Conservation (phyloP, 2,113 vertebrate species). For the Oncorhynchus gorbuscha region DNA sequence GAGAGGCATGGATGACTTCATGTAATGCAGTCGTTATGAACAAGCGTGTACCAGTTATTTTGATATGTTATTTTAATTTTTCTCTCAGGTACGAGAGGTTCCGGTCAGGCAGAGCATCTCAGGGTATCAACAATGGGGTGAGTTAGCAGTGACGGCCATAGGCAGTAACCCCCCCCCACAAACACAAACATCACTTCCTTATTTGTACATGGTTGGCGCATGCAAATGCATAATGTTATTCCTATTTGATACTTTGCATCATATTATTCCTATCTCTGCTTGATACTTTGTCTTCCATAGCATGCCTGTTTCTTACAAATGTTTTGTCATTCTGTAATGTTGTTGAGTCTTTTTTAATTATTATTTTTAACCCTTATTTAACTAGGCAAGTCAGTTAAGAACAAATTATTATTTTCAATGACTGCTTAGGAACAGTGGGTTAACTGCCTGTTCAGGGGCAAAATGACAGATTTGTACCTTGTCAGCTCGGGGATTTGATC, state of each 20-base stretch:
- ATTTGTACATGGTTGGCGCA: not conserved
- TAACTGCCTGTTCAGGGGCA: too few species aligned
- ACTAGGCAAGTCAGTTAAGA: too few species aligned
- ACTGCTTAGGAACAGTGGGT: too few species aligned
- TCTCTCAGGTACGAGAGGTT: slow-evolving; percentile 87
- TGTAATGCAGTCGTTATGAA: too few species aligned
- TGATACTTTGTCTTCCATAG: not conserved
- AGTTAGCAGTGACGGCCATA: slow-evolving; percentile 58
- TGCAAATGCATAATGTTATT: not conserved
- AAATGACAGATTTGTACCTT: too few species aligned
- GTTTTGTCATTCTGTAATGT: not conserved
- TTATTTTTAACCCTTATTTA: too few species aligned
- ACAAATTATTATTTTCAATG: too few species aligned
- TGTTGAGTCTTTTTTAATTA: too few species aligned
- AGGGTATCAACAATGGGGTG: slow-evolving; percentile 90
- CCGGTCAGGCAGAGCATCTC: slow-evolving; percentile 82
- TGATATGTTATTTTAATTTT: not conserved
- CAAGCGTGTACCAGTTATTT: not conserved
- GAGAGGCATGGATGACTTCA: too few species aligned
- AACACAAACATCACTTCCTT: not conserved
- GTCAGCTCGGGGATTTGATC: too few species aligned
- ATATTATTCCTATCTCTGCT: not conserved
- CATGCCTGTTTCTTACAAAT: not conserved
- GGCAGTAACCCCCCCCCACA: not conserved
- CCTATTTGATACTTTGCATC: not conserved